Base-by-base conservation (phyloP, 2,888 invertebrate genomes). In the Pterostichus niger region DNA sequence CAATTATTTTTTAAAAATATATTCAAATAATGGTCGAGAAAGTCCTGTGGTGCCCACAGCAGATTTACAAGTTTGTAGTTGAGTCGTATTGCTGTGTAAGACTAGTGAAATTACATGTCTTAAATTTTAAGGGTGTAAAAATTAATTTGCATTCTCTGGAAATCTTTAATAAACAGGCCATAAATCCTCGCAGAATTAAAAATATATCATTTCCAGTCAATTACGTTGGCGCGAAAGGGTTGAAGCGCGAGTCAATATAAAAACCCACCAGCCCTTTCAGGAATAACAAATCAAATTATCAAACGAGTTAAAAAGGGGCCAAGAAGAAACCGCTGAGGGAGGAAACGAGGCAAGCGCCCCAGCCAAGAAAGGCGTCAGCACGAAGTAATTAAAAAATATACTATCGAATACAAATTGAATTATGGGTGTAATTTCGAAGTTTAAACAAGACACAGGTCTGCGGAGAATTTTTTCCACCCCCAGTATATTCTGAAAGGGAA, bases 391-490 rank as follows among this genome's bases (percentile, higher is more conserved):
- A 89, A 89, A 90, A 89, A 89, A 89, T 89, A 89, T 88, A 88
- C 89, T 89, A 90, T 90, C 89, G 89, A 88, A 88, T 89, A 89
- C 88, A 89, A 89, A 89, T 90, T 90, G 89, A 89, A 88, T 89
- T 89, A 89, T 89, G 88, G 87, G 88, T 86, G 89, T 88, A 90
- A 89, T 89, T 89, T 89, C 87, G 87, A 89, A 87, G 88, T 89
- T 87, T 89, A 89, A 89, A 88, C 89, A 88, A 89, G 88, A 61
- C 82, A 82, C 68, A 46, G 52, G 79, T 54, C 71, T 17, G 33
- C 33, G 56, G 44, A 75, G 82, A 59, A 59, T 82, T 75, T 73
- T 73, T 71, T 78, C 35, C 31, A 4, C 40, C 33, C 81, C 56
- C 24, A 13, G 78, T 61, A 78, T 61, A 64, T 64, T 64, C 68